A percentile compares a stretch with the other conserved stretches of the same genome.
Evolutionary conservation across 2,888 invertebrate genomes (phyloP).

Genomic region (Ophion obscuratus): DNA sequence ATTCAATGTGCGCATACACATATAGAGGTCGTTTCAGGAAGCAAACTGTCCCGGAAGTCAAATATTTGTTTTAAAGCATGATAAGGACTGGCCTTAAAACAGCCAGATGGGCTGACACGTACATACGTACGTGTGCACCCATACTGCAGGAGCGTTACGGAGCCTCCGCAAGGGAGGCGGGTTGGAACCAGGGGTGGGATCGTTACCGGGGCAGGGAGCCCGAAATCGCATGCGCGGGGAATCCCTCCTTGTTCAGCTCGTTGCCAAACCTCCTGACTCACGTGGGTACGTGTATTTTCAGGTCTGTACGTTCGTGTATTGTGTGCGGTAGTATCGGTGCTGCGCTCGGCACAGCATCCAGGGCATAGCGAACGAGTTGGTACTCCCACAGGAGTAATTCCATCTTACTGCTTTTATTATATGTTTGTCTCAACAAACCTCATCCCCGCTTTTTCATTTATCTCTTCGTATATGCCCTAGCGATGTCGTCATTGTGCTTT

Average conservation of each 20-base stretch:
- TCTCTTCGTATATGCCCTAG: conserved; percentile 42
- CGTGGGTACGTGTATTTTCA: conserved; percentile 17
- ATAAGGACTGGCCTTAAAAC: neutral
- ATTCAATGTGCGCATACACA: neutral
- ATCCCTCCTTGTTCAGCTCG: conserved; percentile 79
- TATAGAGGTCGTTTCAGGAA: neutral
- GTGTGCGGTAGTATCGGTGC: conserved; percentile 38
- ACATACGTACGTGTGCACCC: conserved; percentile 15
- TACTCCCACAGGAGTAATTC: conserved; percentile 79
- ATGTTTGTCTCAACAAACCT: conserved; percentile 70
- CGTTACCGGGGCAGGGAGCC: conserved; percentile 78
- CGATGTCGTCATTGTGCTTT: conserved; percentile 23
- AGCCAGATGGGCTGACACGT: neutral
- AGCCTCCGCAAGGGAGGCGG: conserved; percentile 55
- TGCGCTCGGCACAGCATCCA: conserved; percentile 62
- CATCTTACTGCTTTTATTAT: conserved; percentile 79
- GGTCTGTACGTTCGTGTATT: conserved; percentile 41
- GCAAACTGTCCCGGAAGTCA: neutral
- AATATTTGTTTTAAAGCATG: neutral
- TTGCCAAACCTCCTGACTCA: conserved; percentile 50
- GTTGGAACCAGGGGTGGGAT: conserved; percentile 67
- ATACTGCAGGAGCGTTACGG: conserved; percentile 44
- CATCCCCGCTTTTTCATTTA: conserved; percentile 50
- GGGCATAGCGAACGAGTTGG: conserved; percentile 65
- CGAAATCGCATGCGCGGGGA: conserved; percentile 78